Base-by-base conservation (phyloP, 2,888 invertebrate species). In the Drosophila leonis region DNA sequence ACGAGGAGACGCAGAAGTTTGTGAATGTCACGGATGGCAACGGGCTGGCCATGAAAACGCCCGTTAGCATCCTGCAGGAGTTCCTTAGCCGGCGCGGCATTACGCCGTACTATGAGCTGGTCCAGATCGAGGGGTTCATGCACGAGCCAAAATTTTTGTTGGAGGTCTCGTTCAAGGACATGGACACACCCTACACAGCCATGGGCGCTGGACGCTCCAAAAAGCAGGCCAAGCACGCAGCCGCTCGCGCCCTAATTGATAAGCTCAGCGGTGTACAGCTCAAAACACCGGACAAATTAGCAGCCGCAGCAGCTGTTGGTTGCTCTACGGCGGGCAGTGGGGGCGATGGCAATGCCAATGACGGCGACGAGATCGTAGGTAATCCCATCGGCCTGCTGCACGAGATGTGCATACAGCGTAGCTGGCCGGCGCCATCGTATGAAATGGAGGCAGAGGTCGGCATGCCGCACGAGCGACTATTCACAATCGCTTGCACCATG, bases 71-170 rank as follows among this genome's bases (percentile, higher is more conserved):
- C 66, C 94, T 99, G 9, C 98, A 99, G 94, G 99, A 99, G 93
- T 94, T 98, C 67, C 94, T 98, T 80, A 98, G 98, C 51, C 96
- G 98, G 33, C 95, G 98, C 65, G 98, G 98, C 10, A 96, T 98
- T 20, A 98, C 98, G 18, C 98, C 98, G 0, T 98, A 98, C 91
- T 98, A 98, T 94, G 98, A 98, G 90, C 93, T 98, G 75, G 96
- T 98, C 39, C 98, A 98, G 93, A 98, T 98, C 78, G 98, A 99
- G 91, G 99, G 99, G 20, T 98, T 98, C 88, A 98, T 98, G 62
- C 98, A 98, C 93, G 98, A 98, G 91, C 99, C 99, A 12, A 98
- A 98, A 1, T 99, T 99, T 94, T 96, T 98, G 66, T 98, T 98
- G 93, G 94, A 98, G 24, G 98, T 98, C n/a, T 96, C 97, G 35